phyloP scores from a whole-genome alignment of 2,888 invertebrate genomes.

The Drosophila flavopinicola region DNA sequence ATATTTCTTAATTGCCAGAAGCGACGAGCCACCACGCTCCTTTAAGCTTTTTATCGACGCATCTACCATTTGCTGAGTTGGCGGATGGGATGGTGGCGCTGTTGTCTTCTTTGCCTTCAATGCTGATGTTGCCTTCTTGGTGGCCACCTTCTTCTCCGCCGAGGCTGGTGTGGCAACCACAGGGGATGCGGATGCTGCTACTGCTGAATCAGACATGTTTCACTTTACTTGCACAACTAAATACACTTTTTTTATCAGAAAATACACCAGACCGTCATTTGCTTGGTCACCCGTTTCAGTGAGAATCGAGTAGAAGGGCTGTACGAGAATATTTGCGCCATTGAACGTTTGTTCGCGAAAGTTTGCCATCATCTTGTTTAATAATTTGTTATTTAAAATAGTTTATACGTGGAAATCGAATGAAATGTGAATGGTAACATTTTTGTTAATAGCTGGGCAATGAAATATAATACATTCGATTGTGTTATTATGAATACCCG shows the following conservation, averaged over 20 bases:
- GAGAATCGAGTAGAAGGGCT: slow-evolving; percentile 39
- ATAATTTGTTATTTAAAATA: slow-evolving; percentile 2
- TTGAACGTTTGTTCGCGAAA: slow-evolving; percentile 9
- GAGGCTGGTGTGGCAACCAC: slow-evolving; percentile 33
- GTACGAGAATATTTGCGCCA: slow-evolving; percentile 10
- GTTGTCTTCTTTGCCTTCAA: slow-evolving; percentile 31
- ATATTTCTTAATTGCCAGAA: slow-evolving; percentile 57
- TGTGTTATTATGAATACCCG: not conserved
- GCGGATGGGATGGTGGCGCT: slow-evolving; percentile 37
- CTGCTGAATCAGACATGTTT: slow-evolving; percentile 49
- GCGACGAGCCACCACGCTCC: slow-evolving; percentile 59
- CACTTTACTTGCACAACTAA: slow-evolving; percentile 14
- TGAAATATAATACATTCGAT: not conserved
- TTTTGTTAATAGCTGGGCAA: slow-evolving; percentile 3
- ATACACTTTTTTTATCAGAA: slow-evolving; percentile 6
- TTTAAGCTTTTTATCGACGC: slow-evolving; percentile 50
- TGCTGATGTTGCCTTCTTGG: slow-evolving; percentile 32
- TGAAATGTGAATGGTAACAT: not conserved
- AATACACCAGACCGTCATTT: not conserved
- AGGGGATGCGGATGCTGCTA: slow-evolving; percentile 44
- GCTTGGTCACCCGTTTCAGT: slow-evolving; percentile 21
- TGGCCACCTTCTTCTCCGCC: slow-evolving; percentile 35
- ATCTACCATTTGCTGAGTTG: slow-evolving; percentile 57
- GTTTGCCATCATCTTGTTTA: slow-evolving; percentile 10
- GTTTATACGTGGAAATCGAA: not conserved